phyloP scores from a whole-genome alignment of 2,797 vertebrate species.

The Staurois parvus region DNA sequence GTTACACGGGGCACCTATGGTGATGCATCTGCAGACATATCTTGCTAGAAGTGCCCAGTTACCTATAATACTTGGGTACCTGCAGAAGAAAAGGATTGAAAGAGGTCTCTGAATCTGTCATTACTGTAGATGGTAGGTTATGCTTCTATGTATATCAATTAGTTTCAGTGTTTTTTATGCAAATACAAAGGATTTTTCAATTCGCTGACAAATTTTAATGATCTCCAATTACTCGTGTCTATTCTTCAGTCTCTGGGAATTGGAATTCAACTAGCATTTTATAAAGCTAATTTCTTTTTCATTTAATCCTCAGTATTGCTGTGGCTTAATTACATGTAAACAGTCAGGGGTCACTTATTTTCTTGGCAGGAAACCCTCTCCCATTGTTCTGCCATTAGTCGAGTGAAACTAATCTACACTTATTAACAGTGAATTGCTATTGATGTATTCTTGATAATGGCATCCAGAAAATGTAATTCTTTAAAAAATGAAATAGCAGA shows the following conservation, averaged over 20 bases:
- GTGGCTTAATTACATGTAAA: constrained; percentile 45
- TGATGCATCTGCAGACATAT: no score
- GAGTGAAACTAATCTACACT: constrained; percentile 12
- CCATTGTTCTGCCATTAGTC: constrained; percentile 23
- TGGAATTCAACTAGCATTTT: constrained; percentile 49
- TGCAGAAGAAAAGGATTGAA: neutral
- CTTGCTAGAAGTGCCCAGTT: no score
- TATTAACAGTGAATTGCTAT: constrained; percentile 2
- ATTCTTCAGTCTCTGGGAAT: constrained; percentile 13
- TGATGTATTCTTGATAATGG: neutral
- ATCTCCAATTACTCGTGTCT: constrained; percentile 41
- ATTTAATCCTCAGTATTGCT: constrained; percentile 43
- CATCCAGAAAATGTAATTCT: no score
- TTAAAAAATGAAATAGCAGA: no score
- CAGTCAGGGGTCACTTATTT: constrained; percentile 36
- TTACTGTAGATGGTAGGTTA: neutral
- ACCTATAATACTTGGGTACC: neutral
- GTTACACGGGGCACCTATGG: no score
- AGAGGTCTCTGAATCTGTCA: neutral
- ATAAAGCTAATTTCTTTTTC: constrained; percentile 52
- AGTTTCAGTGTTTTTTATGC: neutral
- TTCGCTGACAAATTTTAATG: constrained; percentile 27
- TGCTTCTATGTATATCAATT: neutral
- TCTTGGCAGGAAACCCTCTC: constrained; percentile 20
- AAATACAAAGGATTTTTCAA: constrained; percentile 5